phyloP scores from a whole-genome alignment of 2,888 invertebrate genomes.

The Auanema sp. region DNA sequence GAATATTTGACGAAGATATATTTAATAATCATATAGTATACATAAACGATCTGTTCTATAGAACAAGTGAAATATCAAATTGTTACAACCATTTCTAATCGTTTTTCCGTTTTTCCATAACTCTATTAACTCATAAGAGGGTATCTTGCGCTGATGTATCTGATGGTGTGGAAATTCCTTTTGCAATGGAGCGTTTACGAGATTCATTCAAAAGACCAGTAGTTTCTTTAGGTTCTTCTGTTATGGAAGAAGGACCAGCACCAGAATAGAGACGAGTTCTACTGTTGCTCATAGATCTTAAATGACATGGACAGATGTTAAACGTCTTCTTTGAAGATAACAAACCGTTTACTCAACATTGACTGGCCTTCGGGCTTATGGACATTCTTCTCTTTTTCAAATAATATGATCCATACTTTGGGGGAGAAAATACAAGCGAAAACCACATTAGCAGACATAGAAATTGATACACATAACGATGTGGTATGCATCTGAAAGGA shows the following conservation, averaged over 20 bases:
- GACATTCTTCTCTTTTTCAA: slow-evolving; percentile 77
- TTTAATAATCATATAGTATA: too few relatives aligned
- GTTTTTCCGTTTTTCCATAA: too few relatives aligned
- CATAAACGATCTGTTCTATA: too few relatives aligned
- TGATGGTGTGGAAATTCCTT: slow-evolving; percentile 7
- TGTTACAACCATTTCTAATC: too few relatives aligned
- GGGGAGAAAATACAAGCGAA: slow-evolving; percentile 76
- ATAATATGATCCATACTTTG: slow-evolving; percentile 76
- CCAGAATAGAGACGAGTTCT: slow-evolving; percentile 39
- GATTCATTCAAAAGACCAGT: slow-evolving; percentile 57
- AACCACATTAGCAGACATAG: slow-evolving; percentile 75
- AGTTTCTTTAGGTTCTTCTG: slow-evolving; percentile 52
- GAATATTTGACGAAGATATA: too few relatives aligned
- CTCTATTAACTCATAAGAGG: slow-evolving; percentile 39
- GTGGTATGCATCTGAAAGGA: slow-evolving; percentile 73
- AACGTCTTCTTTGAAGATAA: too few relatives aligned
- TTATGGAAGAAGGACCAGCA: slow-evolving; percentile 25
- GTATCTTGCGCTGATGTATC: slow-evolving; percentile 62
- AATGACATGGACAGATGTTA: too few relatives aligned
- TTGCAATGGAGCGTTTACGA: slow-evolving; percentile 38
- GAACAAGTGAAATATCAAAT: too few relatives aligned
- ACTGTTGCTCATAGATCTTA: slow-evolving; percentile 37
- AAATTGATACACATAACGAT: slow-evolving; percentile 75
- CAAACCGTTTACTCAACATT: slow-evolving; percentile 53
- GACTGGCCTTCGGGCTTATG: slow-evolving; percentile 65